Base-by-base conservation (phyloP, 2,797 vertebrate species). In the Florisuga fusca region DNA sequence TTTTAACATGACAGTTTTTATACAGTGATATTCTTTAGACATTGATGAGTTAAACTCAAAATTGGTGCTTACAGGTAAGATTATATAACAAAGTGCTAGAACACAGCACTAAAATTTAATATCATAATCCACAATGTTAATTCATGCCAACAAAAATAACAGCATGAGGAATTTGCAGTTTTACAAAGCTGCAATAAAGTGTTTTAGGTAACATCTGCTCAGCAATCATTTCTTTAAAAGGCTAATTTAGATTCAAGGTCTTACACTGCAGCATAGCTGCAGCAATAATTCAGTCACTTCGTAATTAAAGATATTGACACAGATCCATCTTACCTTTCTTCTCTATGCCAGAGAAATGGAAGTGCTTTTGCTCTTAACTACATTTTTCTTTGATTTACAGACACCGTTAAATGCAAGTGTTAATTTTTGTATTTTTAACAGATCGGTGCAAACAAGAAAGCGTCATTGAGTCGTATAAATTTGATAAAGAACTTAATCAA, bases 91-190 rank as follows among this genome's bases (percentile, higher is more conserved):
- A 98, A 96, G 95, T 96, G 95, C 93, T 96, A 96, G 88, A 97
- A 97, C 82, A 92, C 34, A 85, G 92, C 97, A 97, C 93, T 97
- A 97, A 98, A 98, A 95, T 97, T 95, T 93, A 93, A 87, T 91
- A 91, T 95, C 93, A 97, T 96, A 97, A 97, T 97, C 83, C 89
- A 97, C 86, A 96, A 82, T 25, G 75, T 97, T 98, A 98, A 98
- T 97, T 97, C 87, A 94, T 95, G 93, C 92, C 97, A 97, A 97
- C 95, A 97, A 97, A 96, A 97, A 97, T 97, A 98, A 98, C 97
- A 97, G 95, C 95, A 94, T 97, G 96, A 98, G 91, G 96, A 97
- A 98, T 97, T 97, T 91, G 97, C 91, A 95, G 76, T 97, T 97
- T 94, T 86, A 96, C 94, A 96, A 97, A 96, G 95, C 92, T 87